Evolutionary conservation across 1,140 invertebrate species (phyloP), one percentile per base, ranked within the genome.

Genomic region (Panagrolaimus sp.): DNA sequence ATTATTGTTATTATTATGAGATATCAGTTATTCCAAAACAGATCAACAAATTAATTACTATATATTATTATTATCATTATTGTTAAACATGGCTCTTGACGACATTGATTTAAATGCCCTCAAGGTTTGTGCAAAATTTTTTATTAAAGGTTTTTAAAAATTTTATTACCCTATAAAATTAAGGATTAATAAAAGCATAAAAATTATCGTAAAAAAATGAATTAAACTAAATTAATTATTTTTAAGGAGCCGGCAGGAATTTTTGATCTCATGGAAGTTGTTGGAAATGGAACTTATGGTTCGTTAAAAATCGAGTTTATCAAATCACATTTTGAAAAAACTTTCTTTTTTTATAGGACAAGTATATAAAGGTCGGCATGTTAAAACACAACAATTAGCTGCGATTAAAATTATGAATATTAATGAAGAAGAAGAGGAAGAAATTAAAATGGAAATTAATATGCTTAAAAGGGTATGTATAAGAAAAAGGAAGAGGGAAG

Each of bases 321-420:
- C n/a, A n/a, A n/a, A n/a, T n/a, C 3, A 68, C 63, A 24, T 2
- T 21, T 3, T 68, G 14, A 45, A 24, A n/a, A 1, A 26, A 58
- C 21, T n/a, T n/a, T n/a, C n/a, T n/a, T 15, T n/a, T 68, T 28
- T 38, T 38, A 58, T 52, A 63, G 17, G 45, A 32, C 68, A 65
- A 58, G 74, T 83, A 72, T 85, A 85, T 17, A 81, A 96, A 92
- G 96, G 95, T 70, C 90, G 94, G n/a, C 96, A 98, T 85, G 97
- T 94, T 68, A 98, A 97, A 88, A 98, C 96, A 77, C 94, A 94
- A 73, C 94, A 98, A 86, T 87, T 98, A 87, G 95, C 95, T 73
- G 96, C 96, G 84, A 98, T 98, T 85, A 98, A 99, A 88, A 93
- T 98, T 46, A 98, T 98, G 96, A 95, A 96, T 86, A 94, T 98